Base-by-base conservation (phyloP, 2,888 invertebrate species). In the Adelphocoris suturalis region DNA sequence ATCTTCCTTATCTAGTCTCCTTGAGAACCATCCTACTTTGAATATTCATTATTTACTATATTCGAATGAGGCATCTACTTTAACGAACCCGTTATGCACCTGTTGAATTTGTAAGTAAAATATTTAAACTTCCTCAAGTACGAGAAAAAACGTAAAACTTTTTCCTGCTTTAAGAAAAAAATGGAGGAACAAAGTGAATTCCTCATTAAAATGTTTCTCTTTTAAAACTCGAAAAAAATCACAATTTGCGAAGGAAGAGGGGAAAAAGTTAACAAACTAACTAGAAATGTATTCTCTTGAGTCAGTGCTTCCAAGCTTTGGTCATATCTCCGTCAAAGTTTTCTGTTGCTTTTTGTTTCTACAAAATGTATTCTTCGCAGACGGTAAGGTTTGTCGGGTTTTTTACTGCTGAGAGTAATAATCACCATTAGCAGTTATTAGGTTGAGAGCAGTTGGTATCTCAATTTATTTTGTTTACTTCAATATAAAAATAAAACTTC, bases 171-270 rank as follows among this genome's bases (percentile, higher is more conserved):
- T 4, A 37, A 7, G 12, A 27, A 23, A 68, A 68, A 68, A 23
- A 68, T 23, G 23, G 23, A 68, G 68, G 23, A 68, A 23, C 68
- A 68, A 23, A 23, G 13, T 23, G 68, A 68, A 68, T n/a, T n/a
- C 61, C 68, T 68, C 68, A 68, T 68, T 68, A 68, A 68, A 68
- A 68, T 68, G 23, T 23, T 68, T 68, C 23, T 23, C 23, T 3
- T 23, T 68, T 27, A 23, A 68, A 68, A 68, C 68, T 23, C 23
- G 12, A 5, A 11, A 68, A n/a, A 68, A 68, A 23, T 23, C 12
- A 37, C 37, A 68, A 68, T 68, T 68, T 4, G 23, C 37, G 37
- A 37, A n/a, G n/a, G 14, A 23, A 23, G 23, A 27, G 23, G 23
- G 52, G 11, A 52, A 52, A 16, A 52, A 52, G 16, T 52, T 13